A percentile compares a stretch with the other conserved stretches of the same genome.
phyloP scores from a whole-genome alignment of 2,888 invertebrate species.

The Odontocolon sp. region DNA sequence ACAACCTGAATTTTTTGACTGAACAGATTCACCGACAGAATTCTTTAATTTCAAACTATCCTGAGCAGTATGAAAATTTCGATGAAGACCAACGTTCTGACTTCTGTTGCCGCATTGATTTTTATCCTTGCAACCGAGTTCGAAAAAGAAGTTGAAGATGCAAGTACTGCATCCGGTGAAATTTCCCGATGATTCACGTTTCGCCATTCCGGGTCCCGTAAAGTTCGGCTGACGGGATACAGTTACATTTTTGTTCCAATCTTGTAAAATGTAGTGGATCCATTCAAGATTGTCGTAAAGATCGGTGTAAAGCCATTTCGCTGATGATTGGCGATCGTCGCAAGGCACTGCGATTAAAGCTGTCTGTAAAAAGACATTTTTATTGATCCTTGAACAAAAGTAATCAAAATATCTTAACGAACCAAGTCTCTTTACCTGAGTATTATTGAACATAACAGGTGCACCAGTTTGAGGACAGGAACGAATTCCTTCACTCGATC shows the following conservation, averaged over 20 bases:
- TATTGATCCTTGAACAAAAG: background rate
- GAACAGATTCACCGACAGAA: background rate
- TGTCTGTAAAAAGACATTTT: constrained; percentile 46
- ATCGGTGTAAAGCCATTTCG: constrained; percentile 65
- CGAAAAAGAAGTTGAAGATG: constrained; percentile 66
- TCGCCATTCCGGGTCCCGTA: background rate
- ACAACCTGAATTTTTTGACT: constrained; percentile 4
- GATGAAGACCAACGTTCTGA: background rate
- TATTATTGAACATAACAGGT: constrained; percentile 63
- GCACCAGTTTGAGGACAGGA: constrained; percentile 65
- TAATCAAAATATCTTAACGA: background rate
- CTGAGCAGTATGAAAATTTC: background rate
- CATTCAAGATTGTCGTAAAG: constrained; percentile 62
- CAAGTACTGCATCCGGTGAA: constrained; percentile 60
- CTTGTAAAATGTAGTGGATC: constrained; percentile 55
- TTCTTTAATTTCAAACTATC: background rate
- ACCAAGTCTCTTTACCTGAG: constrained; percentile 61
- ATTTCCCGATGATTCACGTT: constrained; percentile 1
- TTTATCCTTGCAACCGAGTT: constrained; percentile 59
- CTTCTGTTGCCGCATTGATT: constrained; percentile 47
- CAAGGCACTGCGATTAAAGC: constrained; percentile 64
- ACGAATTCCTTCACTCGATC: constrained; percentile 56
- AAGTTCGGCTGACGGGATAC: background rate
- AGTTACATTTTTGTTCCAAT: constrained; percentile 43
- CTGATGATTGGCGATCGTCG: constrained; percentile 64